phyloP scores from a whole-genome alignment of 2,797 vertebrate genomes.

The Gadopsis bispinosus region DNA sequence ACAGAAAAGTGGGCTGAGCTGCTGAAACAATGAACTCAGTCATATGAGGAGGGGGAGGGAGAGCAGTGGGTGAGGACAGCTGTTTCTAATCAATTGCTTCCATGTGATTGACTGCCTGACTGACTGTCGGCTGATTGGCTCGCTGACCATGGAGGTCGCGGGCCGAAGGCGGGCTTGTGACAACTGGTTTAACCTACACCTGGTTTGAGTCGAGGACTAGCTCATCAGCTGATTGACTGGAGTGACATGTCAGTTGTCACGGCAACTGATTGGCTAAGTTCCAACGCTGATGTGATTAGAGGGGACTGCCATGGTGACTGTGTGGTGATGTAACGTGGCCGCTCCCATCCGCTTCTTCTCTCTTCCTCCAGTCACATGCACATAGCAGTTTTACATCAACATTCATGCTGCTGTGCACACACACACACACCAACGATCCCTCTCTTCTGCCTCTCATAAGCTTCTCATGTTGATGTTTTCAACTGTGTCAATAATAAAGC shows the following conservation, averaged over 20 bases:
- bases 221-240: neutral
- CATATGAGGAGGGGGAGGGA: constrained; percentile 42
- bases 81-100: constrained; percentile 85
- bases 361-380: neutral
- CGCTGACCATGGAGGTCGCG: neutral
- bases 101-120: constrained; percentile 77
- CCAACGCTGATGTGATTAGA: constrained; percentile 4
- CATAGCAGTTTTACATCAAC: constrained; percentile 8
- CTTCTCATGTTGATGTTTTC: constrained; percentile 68
- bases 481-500: constrained; percentile 69
- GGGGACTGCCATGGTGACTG: neutral
- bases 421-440: neutral
- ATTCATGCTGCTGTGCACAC: neutral
- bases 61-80: constrained; percentile 70
- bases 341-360: constrained; percentile 35
- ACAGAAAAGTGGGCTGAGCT: constrained; percentile 59
- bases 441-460: constrained; percentile 35
- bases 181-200: neutral
- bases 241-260: constrained; percentile 9
- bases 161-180: neutral
- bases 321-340: constrained; percentile 55
- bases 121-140: constrained; percentile 46
- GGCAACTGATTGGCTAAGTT: constrained; percentile 26
- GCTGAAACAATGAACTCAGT: constrained; percentile 80
- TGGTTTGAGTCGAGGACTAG: neutral